A percentile compares a stretch with the other conserved stretches of the same genome.
phyloP scores from a whole-genome alignment of 2,797 vertebrate species.

The Antrozous pallidus region DNA sequence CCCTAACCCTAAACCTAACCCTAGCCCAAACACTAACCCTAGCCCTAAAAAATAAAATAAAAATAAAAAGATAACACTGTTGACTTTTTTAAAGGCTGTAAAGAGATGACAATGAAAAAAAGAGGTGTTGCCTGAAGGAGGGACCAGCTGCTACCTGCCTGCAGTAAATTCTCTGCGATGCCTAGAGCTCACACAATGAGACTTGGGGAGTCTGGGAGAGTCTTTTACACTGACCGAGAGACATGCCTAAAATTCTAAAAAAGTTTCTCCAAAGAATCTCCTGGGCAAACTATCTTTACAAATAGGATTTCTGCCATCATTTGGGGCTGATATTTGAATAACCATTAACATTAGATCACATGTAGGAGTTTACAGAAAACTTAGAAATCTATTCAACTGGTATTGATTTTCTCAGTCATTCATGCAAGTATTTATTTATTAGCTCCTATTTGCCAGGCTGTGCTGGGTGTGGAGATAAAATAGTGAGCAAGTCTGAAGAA shows the following conservation, averaged over 20 bases:
- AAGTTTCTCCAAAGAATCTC: constrained; percentile 11
- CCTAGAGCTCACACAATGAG: background rate
- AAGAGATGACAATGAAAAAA: constrained; percentile 44
- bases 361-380: constrained; percentile 16
- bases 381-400: constrained; percentile 10
- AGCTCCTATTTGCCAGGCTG: background rate
- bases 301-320: constrained; percentile 22
- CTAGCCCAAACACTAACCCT: too few species aligned
- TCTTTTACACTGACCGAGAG: background rate
- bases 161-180: background rate
- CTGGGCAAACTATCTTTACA: constrained; percentile 27
- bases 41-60: too few species aligned
- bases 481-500: background rate
- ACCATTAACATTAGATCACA: background rate
- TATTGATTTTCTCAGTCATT: constrained; percentile 40
- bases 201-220: background rate
- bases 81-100: constrained; percentile 15
- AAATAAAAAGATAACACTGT: too few species aligned
- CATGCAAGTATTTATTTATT: constrained; percentile 19
- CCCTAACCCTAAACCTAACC: too few species aligned
- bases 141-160: constrained; percentile 7
- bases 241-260: constrained; percentile 17
- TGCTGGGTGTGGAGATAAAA: constrained; percentile 8
- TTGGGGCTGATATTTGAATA: constrained; percentile 21
- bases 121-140: constrained; percentile 1